phyloP scores from a whole-genome alignment of 2,113 vertebrate species.

The Phrynosoma platyrhinos region DNA sequence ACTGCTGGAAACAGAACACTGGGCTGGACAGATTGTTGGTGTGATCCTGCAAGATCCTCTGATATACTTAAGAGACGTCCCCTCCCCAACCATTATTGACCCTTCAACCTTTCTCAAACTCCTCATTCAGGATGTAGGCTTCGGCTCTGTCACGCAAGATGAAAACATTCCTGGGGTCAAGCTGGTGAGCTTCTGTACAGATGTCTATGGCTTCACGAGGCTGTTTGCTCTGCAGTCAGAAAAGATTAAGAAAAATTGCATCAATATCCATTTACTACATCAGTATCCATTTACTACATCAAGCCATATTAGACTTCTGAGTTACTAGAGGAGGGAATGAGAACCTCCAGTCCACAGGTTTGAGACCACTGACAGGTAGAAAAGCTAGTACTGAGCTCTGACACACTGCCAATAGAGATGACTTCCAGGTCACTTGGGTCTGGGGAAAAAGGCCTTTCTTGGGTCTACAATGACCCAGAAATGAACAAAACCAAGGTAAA shows the following conservation, averaged over 20 bases:
- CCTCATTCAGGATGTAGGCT: constrained; percentile 84
- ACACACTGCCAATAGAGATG: no score
- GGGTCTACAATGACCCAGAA: no score
- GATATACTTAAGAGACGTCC: background rate
- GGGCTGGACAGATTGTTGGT: background rate
- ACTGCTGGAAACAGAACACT: background rate
- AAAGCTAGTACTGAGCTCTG: no score
- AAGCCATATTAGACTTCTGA: background rate
- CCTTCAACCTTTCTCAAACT: constrained; percentile 82
- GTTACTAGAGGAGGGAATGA: background rate
- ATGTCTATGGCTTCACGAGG: constrained; percentile 76
- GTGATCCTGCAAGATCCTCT: no score
- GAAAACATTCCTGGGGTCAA: constrained; percentile 81
- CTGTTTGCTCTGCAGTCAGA: constrained; percentile 66
- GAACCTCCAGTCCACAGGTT: background rate
- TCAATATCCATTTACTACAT: background rate
- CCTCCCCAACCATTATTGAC: background rate
- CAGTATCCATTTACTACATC: background rate
- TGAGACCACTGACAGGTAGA: background rate
- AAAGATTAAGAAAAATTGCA: no score
- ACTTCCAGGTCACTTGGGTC: no score
- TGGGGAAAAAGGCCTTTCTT: no score
- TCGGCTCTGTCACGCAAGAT: constrained; percentile 83
- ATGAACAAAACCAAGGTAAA: no score
- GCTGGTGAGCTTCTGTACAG: constrained; percentile 84